These are phyloP conservation scores for Branchellion lobata DNA, from an alignment of 2,888 invertebrate genomes.

Conservation along the genomic window DNA sequence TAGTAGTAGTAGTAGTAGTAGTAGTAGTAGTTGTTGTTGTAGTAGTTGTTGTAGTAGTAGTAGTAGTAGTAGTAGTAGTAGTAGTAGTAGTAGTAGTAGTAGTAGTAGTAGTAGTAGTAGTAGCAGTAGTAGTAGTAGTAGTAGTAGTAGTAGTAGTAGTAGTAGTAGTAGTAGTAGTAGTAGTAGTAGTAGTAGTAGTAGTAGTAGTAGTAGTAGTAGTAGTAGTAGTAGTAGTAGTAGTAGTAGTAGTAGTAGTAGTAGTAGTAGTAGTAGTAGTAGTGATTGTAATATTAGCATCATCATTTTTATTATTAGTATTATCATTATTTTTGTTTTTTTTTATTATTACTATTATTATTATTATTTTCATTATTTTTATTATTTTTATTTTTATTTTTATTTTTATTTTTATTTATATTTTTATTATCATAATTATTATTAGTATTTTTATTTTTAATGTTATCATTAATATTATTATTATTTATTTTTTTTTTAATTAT, in stretches of 20 bases:
- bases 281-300: too few species aligned
- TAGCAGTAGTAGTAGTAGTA: slow-evolving; percentile 30
- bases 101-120: slow-evolving; percentile 22
- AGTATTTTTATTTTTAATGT: too few species aligned
- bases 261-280: too few species aligned
- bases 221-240: neutral
- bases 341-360: too few species aligned
- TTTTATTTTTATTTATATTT: too few species aligned
- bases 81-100: slow-evolving; percentile 11
- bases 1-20: slow-evolving; percentile 14
- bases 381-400: too few species aligned
- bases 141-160: slow-evolving; percentile 39
- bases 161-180: slow-evolving; percentile 38
- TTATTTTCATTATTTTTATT: too few species aligned
- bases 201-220: neutral
- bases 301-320: too few species aligned
- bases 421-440: too few species aligned
- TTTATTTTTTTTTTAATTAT: too few species aligned
- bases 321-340: too few species aligned
- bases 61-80: neutral
- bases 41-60: neutral
- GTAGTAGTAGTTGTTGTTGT: slow-evolving; percentile 2
- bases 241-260: neutral
- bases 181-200: slow-evolving; percentile 37
- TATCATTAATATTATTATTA: too few species aligned